phyloP scores from a whole-genome alignment of 2,113 vertebrate genomes.

The Eulacestoma nigropectus region DNA sequence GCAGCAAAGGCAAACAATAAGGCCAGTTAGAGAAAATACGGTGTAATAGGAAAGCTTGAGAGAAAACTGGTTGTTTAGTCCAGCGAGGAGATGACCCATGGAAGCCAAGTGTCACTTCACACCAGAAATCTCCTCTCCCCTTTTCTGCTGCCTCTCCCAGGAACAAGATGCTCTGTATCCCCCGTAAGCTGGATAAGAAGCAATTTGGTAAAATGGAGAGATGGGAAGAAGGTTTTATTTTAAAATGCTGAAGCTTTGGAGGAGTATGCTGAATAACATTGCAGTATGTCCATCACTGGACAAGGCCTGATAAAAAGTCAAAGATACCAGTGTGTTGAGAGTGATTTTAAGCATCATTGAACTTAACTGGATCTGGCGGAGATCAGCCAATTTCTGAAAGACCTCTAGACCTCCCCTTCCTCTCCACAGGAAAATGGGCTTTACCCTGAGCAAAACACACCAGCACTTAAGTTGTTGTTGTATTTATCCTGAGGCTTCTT shows the following conservation, averaged over 20 bases:
- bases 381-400: background rate
- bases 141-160: background rate
- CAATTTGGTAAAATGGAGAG: background rate
- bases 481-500: background rate
- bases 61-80: background rate
- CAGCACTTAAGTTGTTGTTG: background rate
- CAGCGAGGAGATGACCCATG: background rate
- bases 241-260: background rate
- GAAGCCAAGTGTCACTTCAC: background rate
- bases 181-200: background rate
- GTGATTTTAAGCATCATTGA: background rate
- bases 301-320: background rate
- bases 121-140: background rate
- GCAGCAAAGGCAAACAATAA: background rate
- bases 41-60: background rate
- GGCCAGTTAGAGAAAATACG: background rate
- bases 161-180: accelerated
- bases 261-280: background rate
- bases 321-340: background rate
- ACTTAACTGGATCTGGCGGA: background rate
- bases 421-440: background rate
- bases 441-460: background rate
- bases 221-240: background rate
- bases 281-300: background rate
- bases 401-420: background rate